Percentiles rank a stretch among this genome's conserved stretches.
These are phyloP conservation scores for Cecidostiba fungosa DNA, from an alignment of 2,888 invertebrate species.

Conservation along the genomic window DNA sequence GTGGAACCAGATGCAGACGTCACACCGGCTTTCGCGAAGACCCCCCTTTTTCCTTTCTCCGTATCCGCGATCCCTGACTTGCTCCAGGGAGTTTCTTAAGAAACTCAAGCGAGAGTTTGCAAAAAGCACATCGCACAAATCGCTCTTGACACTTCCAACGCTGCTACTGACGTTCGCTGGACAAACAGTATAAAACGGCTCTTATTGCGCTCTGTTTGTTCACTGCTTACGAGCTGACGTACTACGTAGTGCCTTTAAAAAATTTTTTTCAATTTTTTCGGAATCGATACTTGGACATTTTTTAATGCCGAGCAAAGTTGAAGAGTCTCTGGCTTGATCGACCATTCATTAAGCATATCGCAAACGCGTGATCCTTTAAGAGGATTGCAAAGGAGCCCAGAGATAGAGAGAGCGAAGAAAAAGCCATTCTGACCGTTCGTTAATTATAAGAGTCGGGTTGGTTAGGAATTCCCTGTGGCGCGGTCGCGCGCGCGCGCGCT, in stretches of 20 bases:
- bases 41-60: background rate
- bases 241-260: too few relatives aligned
- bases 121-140: slow-evolving; percentile 35
- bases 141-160: slow-evolving; percentile 27
- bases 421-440: slow-evolving; percentile 15
- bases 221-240: too few relatives aligned
- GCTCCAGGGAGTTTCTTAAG: background rate
- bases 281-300: background rate
- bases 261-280: background rate
- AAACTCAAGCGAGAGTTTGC: background rate
- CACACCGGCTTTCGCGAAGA: background rate
- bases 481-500: slow-evolving; percentile 50
- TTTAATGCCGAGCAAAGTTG: background rate
- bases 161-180: background rate
- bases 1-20: slow-evolving; percentile 37
- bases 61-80: background rate
- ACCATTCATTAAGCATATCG: slow-evolving; percentile 35
- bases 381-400: slow-evolving; percentile 51
- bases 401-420: slow-evolving; percentile 36
- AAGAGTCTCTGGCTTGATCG: background rate
- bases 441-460: slow-evolving; percentile 63
- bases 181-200: background rate
- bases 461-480: slow-evolving; percentile 66
- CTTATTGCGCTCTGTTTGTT: too few relatives aligned
- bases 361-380: slow-evolving; percentile 48